Base-by-base conservation (phyloP, 1,140 invertebrate genomes). In the Druon quercuslanigerum region DNA sequence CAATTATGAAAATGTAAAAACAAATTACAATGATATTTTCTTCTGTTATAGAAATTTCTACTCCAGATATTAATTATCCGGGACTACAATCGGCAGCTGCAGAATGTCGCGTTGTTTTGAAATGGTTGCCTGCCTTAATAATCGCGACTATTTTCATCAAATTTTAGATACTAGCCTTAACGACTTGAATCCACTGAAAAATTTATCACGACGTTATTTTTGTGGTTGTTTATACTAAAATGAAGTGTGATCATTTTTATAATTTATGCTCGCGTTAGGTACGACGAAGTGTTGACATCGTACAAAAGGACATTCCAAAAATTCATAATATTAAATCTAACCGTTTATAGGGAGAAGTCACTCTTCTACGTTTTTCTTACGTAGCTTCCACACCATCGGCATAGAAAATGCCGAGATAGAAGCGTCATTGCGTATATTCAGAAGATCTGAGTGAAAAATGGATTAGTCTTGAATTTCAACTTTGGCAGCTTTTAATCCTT, bases 41-140 rank as follows among this genome's bases (percentile, higher is more conserved):
- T 81, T 84, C 87, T 80, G 77, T 92, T 92, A 5, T 92, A 95
- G 94, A 94, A 93, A 94, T 93, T 85, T 92, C 91, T 83, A 92
- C 92, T 82, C 94, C 94, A 88, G 94, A 95, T 90, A 94, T 95
- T 94, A 95, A 95, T 86, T 95, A 93, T 83, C 91, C 92, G 0
- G 94, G 94, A 20, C 87, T 95, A 3, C 80, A 86, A 17, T 88
- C 87, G 87, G 87, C 88, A 52, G 73, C 80, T 9, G 83, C 74
- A 79, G 83, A 79, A 51, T 86, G 86, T 72, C 83, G 78, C 71
- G 57, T 76, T 19, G 73, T 83, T 72, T 86, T 85, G 56, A 84
- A 82, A 52, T 91, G 89, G 90, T 72, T 89, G 76, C 77, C 87
- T 14, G 77, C 80, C 50, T 50, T 74, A 73, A 12, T 84, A 50